Evolutionary conservation across 1,140 invertebrate genomes (phyloP).

Genomic region (Trachelipus rathkii): DNA sequence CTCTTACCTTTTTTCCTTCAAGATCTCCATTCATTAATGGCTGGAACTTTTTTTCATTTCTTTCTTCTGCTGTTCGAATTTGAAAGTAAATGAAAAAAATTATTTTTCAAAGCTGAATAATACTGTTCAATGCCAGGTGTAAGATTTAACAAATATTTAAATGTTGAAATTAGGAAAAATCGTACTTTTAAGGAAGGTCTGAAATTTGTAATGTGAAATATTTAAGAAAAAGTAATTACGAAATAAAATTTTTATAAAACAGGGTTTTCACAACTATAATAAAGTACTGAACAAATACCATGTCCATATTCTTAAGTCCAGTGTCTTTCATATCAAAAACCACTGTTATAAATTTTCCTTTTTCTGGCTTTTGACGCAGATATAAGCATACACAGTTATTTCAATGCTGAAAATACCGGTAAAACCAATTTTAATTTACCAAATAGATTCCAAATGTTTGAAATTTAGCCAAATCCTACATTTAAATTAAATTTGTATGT

Average conservation of each 20-base stretch:
- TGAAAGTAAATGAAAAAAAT: conserved; percentile 68
- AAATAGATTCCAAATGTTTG: no score
- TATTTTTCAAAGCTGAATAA: no score
- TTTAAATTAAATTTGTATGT: no score
- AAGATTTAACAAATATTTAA: conserved; percentile 80
- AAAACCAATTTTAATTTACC: no score
- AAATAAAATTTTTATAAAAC: no score
- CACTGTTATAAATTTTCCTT: conserved; percentile 72
- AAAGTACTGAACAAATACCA: conserved; percentile 73
- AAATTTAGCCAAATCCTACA: no score
- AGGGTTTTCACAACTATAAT: conserved; percentile 88
- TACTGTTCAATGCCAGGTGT: conserved; percentile 84
- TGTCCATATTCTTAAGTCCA: conserved; percentile 80
- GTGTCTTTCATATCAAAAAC: conserved; percentile 86
- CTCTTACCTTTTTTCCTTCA: conserved; percentile 20
- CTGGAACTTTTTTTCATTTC: conserved; percentile 6
- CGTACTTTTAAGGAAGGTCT: no score
- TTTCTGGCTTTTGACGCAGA: no score
- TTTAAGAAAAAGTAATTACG: no score
- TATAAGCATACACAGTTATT: no score
- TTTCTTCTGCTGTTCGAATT: conserved; percentile 62
- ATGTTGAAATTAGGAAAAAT: conserved; percentile 46
- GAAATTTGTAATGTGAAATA: no score
- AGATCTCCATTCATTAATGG: conserved; percentile 30
- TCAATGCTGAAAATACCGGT: no score